phyloP scores from a whole-genome alignment of 2,888 invertebrate genomes.

The Abscondita cerata region DNA sequence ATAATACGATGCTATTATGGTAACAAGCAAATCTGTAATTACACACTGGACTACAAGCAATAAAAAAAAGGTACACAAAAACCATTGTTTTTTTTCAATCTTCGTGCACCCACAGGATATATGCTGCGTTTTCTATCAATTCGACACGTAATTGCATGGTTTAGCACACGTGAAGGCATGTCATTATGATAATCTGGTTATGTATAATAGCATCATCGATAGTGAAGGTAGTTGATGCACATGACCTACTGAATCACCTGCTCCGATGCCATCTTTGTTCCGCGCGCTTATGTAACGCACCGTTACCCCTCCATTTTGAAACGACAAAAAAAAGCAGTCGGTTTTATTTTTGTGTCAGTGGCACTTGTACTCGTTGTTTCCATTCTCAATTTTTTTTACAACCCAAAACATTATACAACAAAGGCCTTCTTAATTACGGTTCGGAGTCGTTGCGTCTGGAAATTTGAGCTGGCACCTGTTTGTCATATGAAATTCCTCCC shows the following conservation, averaged over 20 bases:
- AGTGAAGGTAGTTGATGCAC: conserved; percentile 24
- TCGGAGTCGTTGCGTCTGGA: conserved; percentile 4
- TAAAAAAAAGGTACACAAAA: conserved; percentile 2
- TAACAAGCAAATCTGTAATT: conserved; percentile 12
- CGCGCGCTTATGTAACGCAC: conserved; percentile 27
- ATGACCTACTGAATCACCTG: conserved; percentile 33
- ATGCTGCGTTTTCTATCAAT: not conserved
- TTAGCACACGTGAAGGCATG: conserved; percentile 2
- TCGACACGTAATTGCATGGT: not conserved
- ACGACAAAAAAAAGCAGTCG: conserved; percentile 15
- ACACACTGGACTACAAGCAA: conserved; percentile 13
- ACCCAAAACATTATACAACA: not conserved
- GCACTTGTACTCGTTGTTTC: conserved; percentile 28
- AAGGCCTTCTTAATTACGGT: not conserved
- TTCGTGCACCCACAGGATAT: not conserved
- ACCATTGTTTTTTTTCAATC: too few relatives aligned
- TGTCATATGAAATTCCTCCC: conserved; percentile 14
- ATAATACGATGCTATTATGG: conserved; percentile 14
- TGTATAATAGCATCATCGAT: conserved; percentile 23
- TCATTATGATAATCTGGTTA: conserved; percentile 5
- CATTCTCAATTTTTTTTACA: conserved; percentile 19
- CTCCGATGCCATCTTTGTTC: conserved; percentile 18
- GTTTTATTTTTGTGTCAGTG: conserved; percentile 25
- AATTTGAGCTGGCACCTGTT: conserved; percentile 18
- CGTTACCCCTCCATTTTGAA: conserved; percentile 25